Evolutionary conservation across 2,888 invertebrate genomes (phyloP), one percentile per base, ranked within the genome.

Genomic region (Drosophila meridiana): DNA sequence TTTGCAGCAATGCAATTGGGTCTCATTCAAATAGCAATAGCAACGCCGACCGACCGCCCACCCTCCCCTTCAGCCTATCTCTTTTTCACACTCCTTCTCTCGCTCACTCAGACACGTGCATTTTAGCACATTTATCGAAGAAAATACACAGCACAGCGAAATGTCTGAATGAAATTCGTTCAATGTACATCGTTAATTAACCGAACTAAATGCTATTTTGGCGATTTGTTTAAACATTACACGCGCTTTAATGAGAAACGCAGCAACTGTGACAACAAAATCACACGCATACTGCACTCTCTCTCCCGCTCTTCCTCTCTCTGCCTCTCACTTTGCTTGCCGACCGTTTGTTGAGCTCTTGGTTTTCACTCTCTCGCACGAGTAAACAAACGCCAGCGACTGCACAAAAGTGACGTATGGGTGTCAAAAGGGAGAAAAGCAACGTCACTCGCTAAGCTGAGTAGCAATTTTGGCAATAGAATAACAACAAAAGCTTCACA

Each of bases 31-130:
- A 68, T 65, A 73, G 68, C 73, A 82, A 77, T 61, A 42, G 42
- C 42, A 42, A n/a, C 42, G 14, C 48, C 48, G 66, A 57, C 45
- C 26, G 26, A 6, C 30, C 56, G 36, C 40, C n/a, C 30, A 14
- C 1, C 20, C 52, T 13, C 11, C 20, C 13, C 52, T 40, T 38
- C 3, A 2, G 14, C 14, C 13, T 38, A 20, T 6, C 36, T 26
- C 36, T 14, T 36, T 53, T 11, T 20, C n/a, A 11, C 50, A 30
- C 28, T 1, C 13, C 3, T 0, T 30, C 40, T 4, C 32, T 2
- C 40, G 7, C 13, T 47, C 47, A 40, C n/a, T 34, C 53, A 74
- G 78, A 69, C 85, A 85, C 85, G 89, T 90, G 90, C 89, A 87
- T 76, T 83, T 82, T 43, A 63, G 70, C 52, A 69, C 36, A 61